Evolutionary conservation across 2,888 invertebrate genomes (phyloP).

Genomic region (Horisme vitalbata): DNA sequence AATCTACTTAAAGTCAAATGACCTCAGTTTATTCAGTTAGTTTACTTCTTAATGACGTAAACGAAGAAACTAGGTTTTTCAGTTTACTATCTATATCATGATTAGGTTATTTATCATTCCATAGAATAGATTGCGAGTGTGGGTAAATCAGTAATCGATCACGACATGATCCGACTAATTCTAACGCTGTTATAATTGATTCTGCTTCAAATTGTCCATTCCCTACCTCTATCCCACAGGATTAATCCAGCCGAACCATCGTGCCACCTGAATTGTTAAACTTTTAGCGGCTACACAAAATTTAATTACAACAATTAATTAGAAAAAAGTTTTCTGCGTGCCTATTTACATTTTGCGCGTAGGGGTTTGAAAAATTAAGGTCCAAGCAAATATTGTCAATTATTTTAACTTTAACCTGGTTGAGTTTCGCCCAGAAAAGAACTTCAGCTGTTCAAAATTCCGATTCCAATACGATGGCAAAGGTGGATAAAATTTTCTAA

Average conservation of each 20-base stretch:
- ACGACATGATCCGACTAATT: conserved; percentile 38
- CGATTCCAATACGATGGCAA: conserved; percentile 7
- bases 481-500: conserved; percentile 8
- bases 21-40: no score
- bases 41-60: no score
- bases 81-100: background rate
- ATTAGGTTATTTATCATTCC: conserved; percentile 4
- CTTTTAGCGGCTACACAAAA: conserved; percentile 35
- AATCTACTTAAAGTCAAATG: no score
- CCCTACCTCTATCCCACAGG: conserved; percentile 36
- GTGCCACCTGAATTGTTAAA: conserved; percentile 40
- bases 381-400: conserved; percentile 9
- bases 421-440: background rate
- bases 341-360: conserved; percentile 16
- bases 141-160: conserved; percentile 18
- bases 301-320: conserved; percentile 31
- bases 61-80: no score
- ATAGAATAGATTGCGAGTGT: conserved; percentile 12
- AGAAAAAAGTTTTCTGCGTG: conserved; percentile 20
- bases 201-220: conserved; percentile 43
- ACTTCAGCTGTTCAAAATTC: conserved; percentile 9
- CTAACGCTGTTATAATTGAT: conserved; percentile 42
- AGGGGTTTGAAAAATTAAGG: conserved; percentile 17
- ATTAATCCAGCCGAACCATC: conserved; percentile 38
- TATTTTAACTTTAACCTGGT: conserved; percentile 1